Evolutionary conservation across 2,797 vertebrate genomes (phyloP), one percentile per base, ranked within the genome.

Genomic region (Hypotaenidia okinawae): DNA sequence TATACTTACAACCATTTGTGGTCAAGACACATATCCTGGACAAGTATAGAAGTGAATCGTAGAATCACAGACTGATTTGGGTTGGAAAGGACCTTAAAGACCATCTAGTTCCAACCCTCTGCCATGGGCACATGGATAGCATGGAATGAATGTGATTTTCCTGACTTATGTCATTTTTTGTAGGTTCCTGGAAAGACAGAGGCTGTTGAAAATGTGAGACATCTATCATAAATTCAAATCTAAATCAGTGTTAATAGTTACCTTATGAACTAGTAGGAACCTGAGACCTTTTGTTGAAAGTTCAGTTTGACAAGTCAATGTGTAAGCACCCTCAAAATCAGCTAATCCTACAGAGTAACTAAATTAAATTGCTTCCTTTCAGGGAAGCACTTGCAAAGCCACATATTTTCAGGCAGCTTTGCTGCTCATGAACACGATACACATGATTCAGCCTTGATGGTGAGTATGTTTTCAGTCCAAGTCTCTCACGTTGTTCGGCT

Each of bases 201-300:
- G 18, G 15, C 57, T 54, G 16, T 28, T 58, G 41, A 80, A 91
- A 80, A 68, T 18, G 61, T 41, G 54, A 85, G 87, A 95, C 94
- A 93, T 87, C 72, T 78, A 54, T 77, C 77, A 18, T 8, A 67
- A 89, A 90, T 92, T 43, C 61, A 84, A 49, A 68, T 62, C 49
- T 15, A 77, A 92, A 92, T 45, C 75, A 68, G n/a, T n/a, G 51
- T 76, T 94, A 94, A 94, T 41, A 62, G 52, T 70, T 74, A 17
- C n/a, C 68, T 69, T 62, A 90, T 37, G 70, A 87, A 89, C 77
- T n/a, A 10, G 21, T 10, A 58, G 32, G 51, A 16, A 61, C 43
- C 49, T 77, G 28, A 51, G 72, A 77, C 72, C 54, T 93, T 82
- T 74, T 45, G 25, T 49, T 74, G 75, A 54, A 41, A 82, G 61